Conservation (phyloP, 2,888 invertebrate species). For the Harpagoxenus sublaevis region DNA sequence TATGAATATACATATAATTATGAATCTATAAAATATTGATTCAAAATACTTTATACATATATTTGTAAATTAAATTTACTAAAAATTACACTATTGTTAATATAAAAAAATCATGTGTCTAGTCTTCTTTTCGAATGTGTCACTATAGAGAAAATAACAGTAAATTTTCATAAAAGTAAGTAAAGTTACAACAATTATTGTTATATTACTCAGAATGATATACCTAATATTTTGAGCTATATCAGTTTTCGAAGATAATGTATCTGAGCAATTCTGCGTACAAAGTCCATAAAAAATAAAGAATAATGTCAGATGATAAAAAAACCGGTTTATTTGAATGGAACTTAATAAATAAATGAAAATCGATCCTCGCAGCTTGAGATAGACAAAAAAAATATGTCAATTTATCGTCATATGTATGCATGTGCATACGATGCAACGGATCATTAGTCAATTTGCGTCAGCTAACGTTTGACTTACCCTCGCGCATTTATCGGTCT, state of each 20-base stretch:
- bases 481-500: conserved; percentile 63
- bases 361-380: not conserved
- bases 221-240: not conserved
- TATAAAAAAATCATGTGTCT: not conserved
- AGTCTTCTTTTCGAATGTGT: not conserved
- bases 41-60: not conserved
- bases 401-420: not conserved
- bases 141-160: not conserved
- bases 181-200: not conserved
- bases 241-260: not conserved
- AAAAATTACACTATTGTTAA: not conserved
- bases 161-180: not conserved
- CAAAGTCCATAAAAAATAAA: not conserved
- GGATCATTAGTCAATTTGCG: conserved; percentile 77
- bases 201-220: not conserved
- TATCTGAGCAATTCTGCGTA: not conserved
- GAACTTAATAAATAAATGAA: not conserved
- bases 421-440: not conserved
- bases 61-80: not conserved
- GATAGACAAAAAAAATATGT: not conserved
- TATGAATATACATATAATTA: conserved; percentile 9
- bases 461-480: conserved; percentile 57
- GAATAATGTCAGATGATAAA: not conserved
- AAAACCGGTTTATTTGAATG: not conserved
- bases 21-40: not conserved